Base-by-base conservation (phyloP, 2,113 vertebrate genomes). In the Scartelaos histophorus region DNA sequence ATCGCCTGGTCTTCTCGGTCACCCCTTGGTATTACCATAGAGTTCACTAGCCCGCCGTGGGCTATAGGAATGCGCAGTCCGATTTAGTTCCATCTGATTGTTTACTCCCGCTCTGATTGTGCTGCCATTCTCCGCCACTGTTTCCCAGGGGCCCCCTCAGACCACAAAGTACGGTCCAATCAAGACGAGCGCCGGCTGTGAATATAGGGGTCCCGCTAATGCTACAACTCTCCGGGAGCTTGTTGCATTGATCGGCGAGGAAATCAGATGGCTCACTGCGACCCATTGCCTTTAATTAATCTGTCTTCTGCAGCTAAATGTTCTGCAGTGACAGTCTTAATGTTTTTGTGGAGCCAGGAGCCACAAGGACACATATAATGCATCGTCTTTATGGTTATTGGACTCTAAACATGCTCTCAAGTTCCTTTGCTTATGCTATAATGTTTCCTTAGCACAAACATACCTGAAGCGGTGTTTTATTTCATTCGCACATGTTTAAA, bases 1-100 rank as follows among this genome's bases (percentile, higher is more conserved):
- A 85, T 88, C 69, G 67, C 78, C 79, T 81, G 82, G 82, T 82
- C 78, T 34, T 85, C 78, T 34, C 83, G 89, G 91, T 92, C 91
- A 82, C 88, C 84, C 85, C 74, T 86, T 75, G 65, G 80, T 76
- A 22, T 81, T 69, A 77, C 73, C 73, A 87, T 77, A 80, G 79
- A 72, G 79, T 85, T 81, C 53, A 69, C 82, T 84, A 73, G 69
- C 75, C 45, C 49, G 80, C 83, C 72, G 46, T 74, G 58, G 77
- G 85, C 74, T 49, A 79, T 9, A 70, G 66, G 73, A 75, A 69
- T n/a, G 11, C 70, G 78, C 60, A 46, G 45, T 66, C 58, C 49
- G 21, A 43, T 75, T 73, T 68, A 76, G 64, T 60, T 5, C 9
- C 38, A 67, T 57, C 53, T 34, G 47, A 57, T 61, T 67, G 67